These are phyloP conservation scores for Pitangus sulphuratus DNA, from an alignment of 2,797 vertebrate species.

Conservation along the genomic window DNA sequence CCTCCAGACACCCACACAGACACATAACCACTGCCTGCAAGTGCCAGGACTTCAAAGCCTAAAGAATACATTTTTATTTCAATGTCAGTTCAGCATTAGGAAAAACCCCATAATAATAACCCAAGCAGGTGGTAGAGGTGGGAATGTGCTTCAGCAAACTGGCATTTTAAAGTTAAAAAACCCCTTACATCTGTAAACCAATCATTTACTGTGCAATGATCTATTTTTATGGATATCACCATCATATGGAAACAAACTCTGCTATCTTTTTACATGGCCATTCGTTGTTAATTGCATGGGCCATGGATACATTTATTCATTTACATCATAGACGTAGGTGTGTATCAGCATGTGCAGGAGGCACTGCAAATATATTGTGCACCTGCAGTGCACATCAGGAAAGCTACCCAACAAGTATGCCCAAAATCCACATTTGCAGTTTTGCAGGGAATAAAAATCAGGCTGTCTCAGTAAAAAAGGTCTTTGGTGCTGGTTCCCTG, in stretches of 20 bases:
- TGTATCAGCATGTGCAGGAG: background rate
- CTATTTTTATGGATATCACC: conserved; percentile 6
- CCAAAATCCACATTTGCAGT: background rate
- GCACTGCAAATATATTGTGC: background rate
- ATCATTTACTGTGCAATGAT: background rate
- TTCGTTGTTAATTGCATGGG: conserved; percentile 67
- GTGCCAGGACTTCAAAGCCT: background rate
- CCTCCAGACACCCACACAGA: background rate
- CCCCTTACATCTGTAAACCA: background rate
- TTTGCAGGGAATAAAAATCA: conserved; percentile 32
- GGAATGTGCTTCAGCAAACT: background rate
- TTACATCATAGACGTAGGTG: background rate
- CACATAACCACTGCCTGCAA: background rate
- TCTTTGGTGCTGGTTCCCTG: background rate
- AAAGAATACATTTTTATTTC: background rate
- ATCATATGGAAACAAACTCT: background rate
- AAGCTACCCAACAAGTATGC: conserved; percentile 1
- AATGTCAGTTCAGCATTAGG: background rate
- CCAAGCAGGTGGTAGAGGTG: conserved; percentile 5
- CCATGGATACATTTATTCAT: conserved; percentile 39
- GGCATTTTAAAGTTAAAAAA: background rate
- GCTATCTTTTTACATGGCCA: background rate
- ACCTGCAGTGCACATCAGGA: conserved; percentile 7
- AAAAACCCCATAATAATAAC: background rate
- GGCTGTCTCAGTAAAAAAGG: background rate